A percentile compares a stretch with the other conserved stretches of the same genome.
These are phyloP conservation scores for Ophion ventricosus DNA, from an alignment of 2,888 invertebrate species.

Conservation along the genomic window DNA sequence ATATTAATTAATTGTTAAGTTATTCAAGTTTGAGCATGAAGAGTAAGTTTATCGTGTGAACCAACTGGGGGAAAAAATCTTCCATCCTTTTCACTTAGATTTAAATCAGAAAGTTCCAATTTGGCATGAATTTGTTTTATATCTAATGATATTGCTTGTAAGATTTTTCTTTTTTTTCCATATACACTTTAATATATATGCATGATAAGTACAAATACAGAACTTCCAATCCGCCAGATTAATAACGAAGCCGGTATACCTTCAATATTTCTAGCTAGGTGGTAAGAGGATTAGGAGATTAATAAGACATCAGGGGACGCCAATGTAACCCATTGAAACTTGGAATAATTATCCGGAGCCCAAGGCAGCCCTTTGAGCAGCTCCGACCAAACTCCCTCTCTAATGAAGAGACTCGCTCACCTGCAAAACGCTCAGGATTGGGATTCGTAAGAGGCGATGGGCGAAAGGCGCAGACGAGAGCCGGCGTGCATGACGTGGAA, in stretches of 20 bases:
- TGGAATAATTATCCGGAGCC: conserved; percentile 64
- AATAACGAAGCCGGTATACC: conserved; percentile 40
- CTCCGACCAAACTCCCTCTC: conserved; percentile 39
- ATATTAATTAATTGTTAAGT: too few species aligned
- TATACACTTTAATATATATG: neutral
- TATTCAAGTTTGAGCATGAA: too few species aligned
- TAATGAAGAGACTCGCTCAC: conserved; percentile 65
- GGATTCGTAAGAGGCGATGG: conserved; percentile 11
- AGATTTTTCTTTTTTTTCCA: neutral
- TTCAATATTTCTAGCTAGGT: conserved; percentile 28
- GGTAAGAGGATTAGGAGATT: conserved; percentile 27
- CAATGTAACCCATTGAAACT: conserved; percentile 63
- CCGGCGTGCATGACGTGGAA: conserved; percentile 65
- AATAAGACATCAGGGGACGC: conserved; percentile 63
- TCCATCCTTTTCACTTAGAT: too few species aligned
- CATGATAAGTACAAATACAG: neutral
- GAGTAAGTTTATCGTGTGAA: too few species aligned
- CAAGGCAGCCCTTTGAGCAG: conserved; percentile 44
- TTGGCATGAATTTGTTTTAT: too few species aligned
- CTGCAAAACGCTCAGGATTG: conserved; percentile 43
- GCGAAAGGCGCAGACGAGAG: conserved; percentile 23
- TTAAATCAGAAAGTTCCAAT: too few species aligned
- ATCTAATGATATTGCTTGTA: too few species aligned
- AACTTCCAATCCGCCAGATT: conserved; percentile 35
- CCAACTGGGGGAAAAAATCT: too few species aligned